phyloP scores from a whole-genome alignment of 2,888 invertebrate species.

The Drosophila yooni region DNA sequence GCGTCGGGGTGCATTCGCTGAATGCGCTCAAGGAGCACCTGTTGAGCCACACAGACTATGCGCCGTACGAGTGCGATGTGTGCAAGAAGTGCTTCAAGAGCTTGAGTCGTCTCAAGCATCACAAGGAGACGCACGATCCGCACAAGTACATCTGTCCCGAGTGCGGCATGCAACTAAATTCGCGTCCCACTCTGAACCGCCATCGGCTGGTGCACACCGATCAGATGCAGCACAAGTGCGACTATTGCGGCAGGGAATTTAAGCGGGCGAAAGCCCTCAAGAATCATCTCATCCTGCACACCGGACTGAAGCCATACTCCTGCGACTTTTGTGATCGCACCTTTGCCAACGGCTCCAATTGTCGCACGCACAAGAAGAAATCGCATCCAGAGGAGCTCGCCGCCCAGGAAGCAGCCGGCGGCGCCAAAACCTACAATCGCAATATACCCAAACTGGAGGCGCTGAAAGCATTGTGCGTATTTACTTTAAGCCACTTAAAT shows the following conservation, averaged over 20 bases:
- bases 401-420: slow-evolving; percentile 83
- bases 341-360: slow-evolving; percentile 85
- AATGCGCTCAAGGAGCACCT: slow-evolving; percentile 86
- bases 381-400: slow-evolving; percentile 84
- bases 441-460: slow-evolving; percentile 84
- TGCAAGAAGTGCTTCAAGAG: slow-evolving; percentile 85
- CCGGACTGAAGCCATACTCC: slow-evolving; percentile 84
- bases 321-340: slow-evolving; percentile 85
- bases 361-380: slow-evolving; percentile 85
- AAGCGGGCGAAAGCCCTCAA: slow-evolving; percentile 85
- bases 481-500: background rate
- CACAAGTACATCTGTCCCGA: slow-evolving; percentile 82
- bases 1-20: slow-evolving; percentile 85
- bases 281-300: slow-evolving; percentile 84
- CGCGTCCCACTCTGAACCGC: slow-evolving; percentile 80
- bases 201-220: slow-evolving; percentile 83
- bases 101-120: slow-evolving; percentile 77
- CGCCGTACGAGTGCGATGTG: slow-evolving; percentile 85
- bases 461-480: slow-evolving; percentile 82
- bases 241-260: slow-evolving; percentile 83
- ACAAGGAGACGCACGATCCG: slow-evolving; percentile 83
- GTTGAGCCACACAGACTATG: slow-evolving; percentile 85
- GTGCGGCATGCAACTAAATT: slow-evolving; percentile 82
- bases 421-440: slow-evolving; percentile 78
- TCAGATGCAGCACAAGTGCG: slow-evolving; percentile 83